Evolutionary conservation across 2,888 invertebrate species (phyloP), one percentile per base, ranked within the genome.

Genomic region (Vesta saturnalis): DNA sequence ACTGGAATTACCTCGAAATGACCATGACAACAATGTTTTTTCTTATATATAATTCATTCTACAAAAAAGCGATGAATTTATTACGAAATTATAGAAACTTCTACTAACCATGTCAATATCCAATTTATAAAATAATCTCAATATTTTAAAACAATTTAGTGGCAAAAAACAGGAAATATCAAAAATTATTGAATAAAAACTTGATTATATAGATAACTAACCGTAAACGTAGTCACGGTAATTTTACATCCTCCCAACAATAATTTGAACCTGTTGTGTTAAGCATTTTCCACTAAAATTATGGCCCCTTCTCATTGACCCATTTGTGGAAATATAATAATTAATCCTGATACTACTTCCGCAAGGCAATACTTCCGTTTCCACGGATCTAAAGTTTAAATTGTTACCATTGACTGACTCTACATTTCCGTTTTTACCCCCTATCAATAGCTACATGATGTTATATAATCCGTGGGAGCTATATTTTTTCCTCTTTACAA

Each of bases 231-330:
- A 6, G 8, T 39, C 39, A n/a, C 6, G 39, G n/a, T 3, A 39
- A 39, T 39, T n/a, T 39, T 39, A 10, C n/a, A 39, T 39, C n/a
- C 8, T n/a, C n/a, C 10, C 43, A 43, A 21, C 1, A 52, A 52
- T 21, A 19, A 18, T 19, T 39, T n/a, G 12, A 21, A 18, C 19
- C 72, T 60, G 63, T 70, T 70, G 72, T 71, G 72, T 73, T 67
- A 72, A 64, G 70, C 30, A 30, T 59, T 67, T 72, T 74, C 73
- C 73, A 69, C 55, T 43, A 57, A 58, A 59, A 60, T 54, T 59
- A 64, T 21, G 39, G 46, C 16, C 55, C 61, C 61, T 52, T 21
- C 12, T 49, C 18, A 52, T 58, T 61, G 21, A 47, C 30, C 60
- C 23, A 23, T 47, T 21, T 14, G 22, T 22, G 30, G 39, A 57